Conservation (phyloP, 2,113 vertebrate genomes). For the Sisor rabdophorus region DNA sequence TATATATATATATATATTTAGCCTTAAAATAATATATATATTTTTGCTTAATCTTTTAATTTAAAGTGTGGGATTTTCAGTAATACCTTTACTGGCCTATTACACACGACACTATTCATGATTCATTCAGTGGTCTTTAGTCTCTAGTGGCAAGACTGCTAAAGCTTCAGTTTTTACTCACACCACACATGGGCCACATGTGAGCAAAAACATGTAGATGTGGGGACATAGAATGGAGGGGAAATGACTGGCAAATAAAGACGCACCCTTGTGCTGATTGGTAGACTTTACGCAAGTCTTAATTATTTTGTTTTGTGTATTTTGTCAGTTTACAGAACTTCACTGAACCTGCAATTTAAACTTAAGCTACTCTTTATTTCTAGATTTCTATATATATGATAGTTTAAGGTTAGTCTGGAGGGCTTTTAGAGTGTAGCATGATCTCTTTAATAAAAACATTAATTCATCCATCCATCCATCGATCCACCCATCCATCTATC, state of each 20-base stretch:
- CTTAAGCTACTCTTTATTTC: not conserved
- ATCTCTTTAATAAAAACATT: too few species aligned
- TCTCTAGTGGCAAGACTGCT: not conserved
- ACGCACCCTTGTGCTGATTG: not conserved
- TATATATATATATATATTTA: too few species aligned
- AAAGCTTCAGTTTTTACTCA: conserved; percentile 5
- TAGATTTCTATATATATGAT: too few species aligned
- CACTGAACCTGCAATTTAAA: not conserved
- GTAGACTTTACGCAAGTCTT: not conserved
- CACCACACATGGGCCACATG: not conserved
- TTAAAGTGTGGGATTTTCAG: not conserved
- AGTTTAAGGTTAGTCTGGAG: too few species aligned
- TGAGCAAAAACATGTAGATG: not conserved
- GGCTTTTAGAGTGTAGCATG: too few species aligned
- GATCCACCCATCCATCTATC: too few species aligned
- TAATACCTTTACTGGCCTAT: not conserved
- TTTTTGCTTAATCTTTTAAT: not conserved
- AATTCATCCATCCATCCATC: too few species aligned
- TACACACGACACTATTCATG: conserved; percentile 10
- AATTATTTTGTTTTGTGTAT: not conserved
- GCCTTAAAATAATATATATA: too few species aligned
- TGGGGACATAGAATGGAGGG: not conserved
- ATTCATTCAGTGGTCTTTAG: not conserved
- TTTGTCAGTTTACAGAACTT: not conserved
- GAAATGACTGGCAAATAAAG: not conserved